Percentiles rank a stretch among this genome's conserved stretches.
Conservation (phyloP, 2,888 invertebrate genomes). For the Limnephilus rhombicus region DNA sequence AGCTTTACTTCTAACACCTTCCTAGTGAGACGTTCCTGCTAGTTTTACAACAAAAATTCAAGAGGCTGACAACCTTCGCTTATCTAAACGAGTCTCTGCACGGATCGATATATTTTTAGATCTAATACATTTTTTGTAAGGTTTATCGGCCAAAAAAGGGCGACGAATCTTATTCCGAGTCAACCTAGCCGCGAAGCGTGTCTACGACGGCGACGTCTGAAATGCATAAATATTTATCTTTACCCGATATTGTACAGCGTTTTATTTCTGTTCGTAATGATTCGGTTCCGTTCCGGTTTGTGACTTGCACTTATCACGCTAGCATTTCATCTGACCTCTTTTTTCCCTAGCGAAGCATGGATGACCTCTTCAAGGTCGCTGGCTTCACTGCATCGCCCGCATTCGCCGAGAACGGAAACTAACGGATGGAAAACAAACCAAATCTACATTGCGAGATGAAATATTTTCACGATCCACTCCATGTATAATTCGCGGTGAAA, state of each 20-base stretch:
- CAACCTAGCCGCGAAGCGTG: neutral
- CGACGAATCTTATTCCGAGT: neutral
- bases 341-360: constrained; percentile 20
- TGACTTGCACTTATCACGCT: constrained; percentile 1
- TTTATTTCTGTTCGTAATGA: neutral
- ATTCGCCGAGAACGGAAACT: neutral
- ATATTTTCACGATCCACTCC: neutral
- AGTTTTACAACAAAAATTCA: neutral
- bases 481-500: neutral
- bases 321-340: constrained; percentile 9
- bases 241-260: neutral
- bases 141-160: neutral
- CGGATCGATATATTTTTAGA: neutral
- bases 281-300: neutral
- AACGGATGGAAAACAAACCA: neutral
- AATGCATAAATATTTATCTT: neutral
- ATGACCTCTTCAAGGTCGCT: constrained; percentile 29
- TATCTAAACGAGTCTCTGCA: neutral
- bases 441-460: neutral
- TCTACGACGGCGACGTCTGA: neutral
- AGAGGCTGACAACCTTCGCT: neutral
- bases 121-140: neutral
- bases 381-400: constrained; percentile 5
- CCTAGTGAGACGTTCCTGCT: neutral
- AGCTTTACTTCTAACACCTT: neutral